These are phyloP conservation scores for Ciconia stormi DNA, from an alignment of 2,113 vertebrate species.

Conservation along the genomic window DNA sequence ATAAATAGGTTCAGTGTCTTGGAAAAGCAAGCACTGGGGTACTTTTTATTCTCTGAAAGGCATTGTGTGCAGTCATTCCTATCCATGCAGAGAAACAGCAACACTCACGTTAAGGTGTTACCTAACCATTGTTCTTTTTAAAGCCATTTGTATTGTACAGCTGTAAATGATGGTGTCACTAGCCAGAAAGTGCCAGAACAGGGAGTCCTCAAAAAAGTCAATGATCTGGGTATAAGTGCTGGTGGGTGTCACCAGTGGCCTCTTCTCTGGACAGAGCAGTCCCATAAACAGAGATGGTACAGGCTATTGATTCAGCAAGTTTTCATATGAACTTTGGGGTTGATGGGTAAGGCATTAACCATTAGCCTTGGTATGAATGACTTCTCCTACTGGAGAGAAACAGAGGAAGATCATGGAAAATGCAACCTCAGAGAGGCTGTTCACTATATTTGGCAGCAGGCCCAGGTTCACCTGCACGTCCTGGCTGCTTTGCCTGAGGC, in stretches of 20 bases:
- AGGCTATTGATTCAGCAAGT: not conserved
- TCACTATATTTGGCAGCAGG: too few relatives aligned
- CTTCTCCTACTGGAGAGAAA: too few relatives aligned
- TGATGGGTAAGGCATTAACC: not conserved
- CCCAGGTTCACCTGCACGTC: too few relatives aligned
- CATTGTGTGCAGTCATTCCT: not conserved
- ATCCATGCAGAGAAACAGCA: not conserved
- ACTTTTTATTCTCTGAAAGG: not conserved
- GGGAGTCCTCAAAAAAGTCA: not conserved
- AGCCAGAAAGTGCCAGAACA: not conserved
- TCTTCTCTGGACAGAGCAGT: not conserved
- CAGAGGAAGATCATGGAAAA: too few relatives aligned
- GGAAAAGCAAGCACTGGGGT: not conserved
- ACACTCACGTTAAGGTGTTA: not conserved
- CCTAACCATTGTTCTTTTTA: not conserved
- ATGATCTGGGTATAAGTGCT: not conserved
- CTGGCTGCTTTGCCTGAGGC: too few relatives aligned
- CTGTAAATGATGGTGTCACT: not conserved
- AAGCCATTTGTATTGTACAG: not conserved
- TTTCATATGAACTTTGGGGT: not conserved
- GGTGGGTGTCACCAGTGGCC: not conserved
- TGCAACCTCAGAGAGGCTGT: too few relatives aligned
- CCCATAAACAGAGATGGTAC: not conserved
- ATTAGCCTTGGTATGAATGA: not conserved
- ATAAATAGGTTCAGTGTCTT: not conserved